Conservation (phyloP, 2,797 vertebrate genomes). For the Sebastes paucispinis region DNA sequence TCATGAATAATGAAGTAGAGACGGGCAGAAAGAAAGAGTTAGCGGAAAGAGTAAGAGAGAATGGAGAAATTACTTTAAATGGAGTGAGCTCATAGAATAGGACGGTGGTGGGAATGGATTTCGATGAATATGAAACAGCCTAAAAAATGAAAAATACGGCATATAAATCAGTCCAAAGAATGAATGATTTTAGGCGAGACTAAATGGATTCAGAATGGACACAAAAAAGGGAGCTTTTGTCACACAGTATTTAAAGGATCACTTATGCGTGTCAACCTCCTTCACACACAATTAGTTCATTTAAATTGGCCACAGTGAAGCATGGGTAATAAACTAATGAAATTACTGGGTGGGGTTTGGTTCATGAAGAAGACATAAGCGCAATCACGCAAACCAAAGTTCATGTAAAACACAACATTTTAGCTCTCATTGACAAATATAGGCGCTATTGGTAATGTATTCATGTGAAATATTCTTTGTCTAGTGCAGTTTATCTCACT, state of each 20-base stretch:
- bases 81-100: neutral
- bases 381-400: too few relatives aligned
- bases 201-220: neutral
- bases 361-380: neutral
- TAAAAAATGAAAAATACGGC: neutral
- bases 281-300: neutral
- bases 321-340: neutral
- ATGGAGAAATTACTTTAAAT: neutral
- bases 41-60: neutral
- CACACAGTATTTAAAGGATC: conserved; percentile 1
- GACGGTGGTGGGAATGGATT: neutral
- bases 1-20: conserved; percentile 22
- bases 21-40: neutral
- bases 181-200: neutral
- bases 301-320: neutral
- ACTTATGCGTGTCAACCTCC: neutral
- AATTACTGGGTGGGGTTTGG: neutral
- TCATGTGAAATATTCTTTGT: neutral
- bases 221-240: neutral
- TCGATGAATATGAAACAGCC: neutral
- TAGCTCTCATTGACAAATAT: neutral
- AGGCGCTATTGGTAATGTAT: neutral
- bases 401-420: neutral
- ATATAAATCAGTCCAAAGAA: neutral
- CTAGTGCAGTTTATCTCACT: neutral